Conservation (phyloP, 2,888 invertebrate genomes). For the Pterobdella sp. region DNA sequence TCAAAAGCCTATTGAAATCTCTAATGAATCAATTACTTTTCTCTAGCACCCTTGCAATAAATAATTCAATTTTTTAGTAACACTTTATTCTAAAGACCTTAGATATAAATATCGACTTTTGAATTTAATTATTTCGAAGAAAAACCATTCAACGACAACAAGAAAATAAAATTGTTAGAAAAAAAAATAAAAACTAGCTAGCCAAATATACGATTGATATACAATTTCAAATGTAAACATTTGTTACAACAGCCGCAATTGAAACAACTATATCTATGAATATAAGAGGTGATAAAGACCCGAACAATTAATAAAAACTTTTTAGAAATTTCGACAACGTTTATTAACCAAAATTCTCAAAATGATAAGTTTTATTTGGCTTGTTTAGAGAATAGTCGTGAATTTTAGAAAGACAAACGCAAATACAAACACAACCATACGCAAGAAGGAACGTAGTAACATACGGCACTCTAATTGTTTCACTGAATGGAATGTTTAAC, state of each 20-base stretch:
- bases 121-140: no score
- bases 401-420: background rate
- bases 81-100: no score
- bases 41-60: no score
- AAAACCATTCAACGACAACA: slow-evolving; percentile 2
- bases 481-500: slow-evolving; percentile 13
- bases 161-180: slow-evolving; percentile 4
- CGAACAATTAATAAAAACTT: background rate
- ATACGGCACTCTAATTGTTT: slow-evolving; percentile 4
- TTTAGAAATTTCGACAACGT: background rate
- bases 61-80: no score
- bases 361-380: background rate
- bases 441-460: background rate
- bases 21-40: no score
- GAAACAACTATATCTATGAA: background rate
- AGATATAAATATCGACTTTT: no score
- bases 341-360: background rate
- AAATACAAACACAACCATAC: background rate
- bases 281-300: background rate
- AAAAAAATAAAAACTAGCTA: slow-evolving; percentile 9
- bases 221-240: background rate
- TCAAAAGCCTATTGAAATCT: no score
- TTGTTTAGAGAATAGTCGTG: background rate
- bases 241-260: slow-evolving; percentile 2
- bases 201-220: background rate